phyloP scores from a whole-genome alignment of 2,797 vertebrate species.

The Melanotaenia nigrans region DNA sequence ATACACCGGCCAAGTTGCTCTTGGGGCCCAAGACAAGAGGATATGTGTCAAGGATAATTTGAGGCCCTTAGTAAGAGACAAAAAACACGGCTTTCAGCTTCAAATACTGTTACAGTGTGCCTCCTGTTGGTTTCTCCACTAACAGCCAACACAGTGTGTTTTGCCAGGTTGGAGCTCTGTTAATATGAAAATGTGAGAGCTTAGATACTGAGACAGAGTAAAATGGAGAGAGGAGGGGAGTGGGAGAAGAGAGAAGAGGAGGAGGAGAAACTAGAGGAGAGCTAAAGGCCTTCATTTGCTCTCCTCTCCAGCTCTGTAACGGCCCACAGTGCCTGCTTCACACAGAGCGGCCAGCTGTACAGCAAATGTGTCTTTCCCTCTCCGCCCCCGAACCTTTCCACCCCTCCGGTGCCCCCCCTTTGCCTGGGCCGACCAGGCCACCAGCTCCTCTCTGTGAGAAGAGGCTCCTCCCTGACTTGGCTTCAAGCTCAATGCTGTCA shows the following conservation, averaged over 20 bases:
- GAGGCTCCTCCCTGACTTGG: constrained; percentile 95
- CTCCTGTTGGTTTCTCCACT: constrained; percentile 56
- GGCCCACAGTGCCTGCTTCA: constrained; percentile 97
- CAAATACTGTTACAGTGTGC: constrained; percentile 65
- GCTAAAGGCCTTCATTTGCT: constrained; percentile 95
- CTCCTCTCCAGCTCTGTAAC: constrained; percentile 92
- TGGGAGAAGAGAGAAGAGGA: constrained; percentile 77
- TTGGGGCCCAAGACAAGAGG: constrained; percentile 69
- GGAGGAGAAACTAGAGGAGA: constrained; percentile 91
- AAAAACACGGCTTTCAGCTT: constrained; percentile 89
- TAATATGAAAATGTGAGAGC: constrained; percentile 58
- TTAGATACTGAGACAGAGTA: constrained; percentile 51
- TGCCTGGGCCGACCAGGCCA: constrained; percentile 93
- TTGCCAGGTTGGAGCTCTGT: constrained; percentile 65
- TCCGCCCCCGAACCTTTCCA: constrained; percentile 82
- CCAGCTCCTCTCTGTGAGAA: constrained; percentile 90
- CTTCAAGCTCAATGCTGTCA: constrained; percentile 93
- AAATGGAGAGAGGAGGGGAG: constrained; percentile 72
- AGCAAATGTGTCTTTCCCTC: constrained; percentile 95
- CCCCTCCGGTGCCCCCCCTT: constrained; percentile 79
- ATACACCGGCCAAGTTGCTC: constrained; percentile 71
- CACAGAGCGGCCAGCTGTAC: constrained; percentile 99
- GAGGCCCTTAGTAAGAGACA: constrained; percentile 92
- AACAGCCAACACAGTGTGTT: constrained; percentile 58
- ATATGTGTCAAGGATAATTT: constrained; percentile 86